Evolutionary conservation across 2,797 vertebrate species (phyloP).

Genomic region (Telmatherina bonti): DNA sequence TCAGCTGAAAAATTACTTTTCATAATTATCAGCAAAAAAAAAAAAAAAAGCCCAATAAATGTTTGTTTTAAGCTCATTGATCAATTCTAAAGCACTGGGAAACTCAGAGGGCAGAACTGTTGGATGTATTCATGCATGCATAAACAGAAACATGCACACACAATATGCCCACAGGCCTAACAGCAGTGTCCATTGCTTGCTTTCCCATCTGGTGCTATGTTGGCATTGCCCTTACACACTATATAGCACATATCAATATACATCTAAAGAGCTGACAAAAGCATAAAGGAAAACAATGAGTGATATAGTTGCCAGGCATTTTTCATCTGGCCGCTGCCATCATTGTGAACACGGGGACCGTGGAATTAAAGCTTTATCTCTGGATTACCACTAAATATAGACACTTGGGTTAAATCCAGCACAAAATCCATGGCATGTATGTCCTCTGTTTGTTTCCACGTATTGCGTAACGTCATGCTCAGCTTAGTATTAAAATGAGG

Average conservation of each 20-base stretch:
- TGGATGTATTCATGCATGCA: constrained; percentile 45
- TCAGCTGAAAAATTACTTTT: neutral
- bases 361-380: constrained; percentile 83
- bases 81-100: constrained; percentile 19
- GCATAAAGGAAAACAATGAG: constrained; percentile 18
- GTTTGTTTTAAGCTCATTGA: no score
- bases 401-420: constrained; percentile 79
- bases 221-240: constrained; percentile 8
- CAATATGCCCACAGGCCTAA: constrained; percentile 27
- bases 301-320: constrained; percentile 35
- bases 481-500: constrained; percentile 57
- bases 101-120: constrained; percentile 10
- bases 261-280: constrained; percentile 3
- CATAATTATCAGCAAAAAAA: neutral
- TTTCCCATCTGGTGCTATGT: constrained; percentile 42
- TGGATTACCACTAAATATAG: constrained; percentile 87
- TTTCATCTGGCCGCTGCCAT: constrained; percentile 60
- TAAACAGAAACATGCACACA: constrained; percentile 30
- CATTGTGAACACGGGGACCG: constrained; percentile 69
- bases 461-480: constrained; percentile 68
- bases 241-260: constrained; percentile 24
- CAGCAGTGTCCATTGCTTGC: constrained; percentile 13
- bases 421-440: constrained; percentile 76
- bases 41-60: neutral
- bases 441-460: constrained; percentile 70